Conservation (phyloP, 2,113 vertebrate genomes). For the Stegastes partitus region DNA sequence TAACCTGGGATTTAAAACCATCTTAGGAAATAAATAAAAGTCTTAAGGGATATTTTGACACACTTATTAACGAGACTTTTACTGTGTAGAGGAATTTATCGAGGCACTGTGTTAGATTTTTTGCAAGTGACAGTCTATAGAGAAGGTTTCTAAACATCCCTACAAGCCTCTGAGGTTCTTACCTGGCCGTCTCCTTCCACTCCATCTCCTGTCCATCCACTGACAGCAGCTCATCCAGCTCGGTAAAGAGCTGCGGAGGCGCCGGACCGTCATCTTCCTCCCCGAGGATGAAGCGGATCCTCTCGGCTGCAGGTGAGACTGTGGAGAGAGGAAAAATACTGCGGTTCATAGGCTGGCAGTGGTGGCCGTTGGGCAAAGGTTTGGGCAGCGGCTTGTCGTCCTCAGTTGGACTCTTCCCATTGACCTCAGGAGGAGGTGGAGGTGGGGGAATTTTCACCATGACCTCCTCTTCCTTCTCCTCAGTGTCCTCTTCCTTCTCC, state of each 20-base stretch:
- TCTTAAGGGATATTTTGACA: too few species aligned
- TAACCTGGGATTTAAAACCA: too few species aligned
- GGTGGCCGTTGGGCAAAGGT: constrained; percentile 67
- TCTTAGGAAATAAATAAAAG: too few species aligned
- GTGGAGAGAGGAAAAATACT: constrained; percentile 92
- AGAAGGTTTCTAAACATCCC: background rate
- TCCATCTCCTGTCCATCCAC: constrained; percentile 98
- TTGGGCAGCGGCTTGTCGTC: constrained; percentile 72
- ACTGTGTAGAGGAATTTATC: background rate
- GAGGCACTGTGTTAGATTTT: background rate
- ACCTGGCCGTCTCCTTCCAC: constrained; percentile 99
- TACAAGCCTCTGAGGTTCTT: constrained; percentile 55
- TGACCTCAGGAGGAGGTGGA: constrained; percentile 77
- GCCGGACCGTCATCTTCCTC: constrained; percentile 96
- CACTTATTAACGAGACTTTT: too few species aligned
- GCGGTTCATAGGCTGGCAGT: constrained; percentile 86
- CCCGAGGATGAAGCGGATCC: constrained; percentile 97
- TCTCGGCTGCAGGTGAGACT: constrained; percentile 97
- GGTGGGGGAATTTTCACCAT: constrained; percentile 74
- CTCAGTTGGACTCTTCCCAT: constrained; percentile 79
- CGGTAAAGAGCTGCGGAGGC: constrained; percentile 97
- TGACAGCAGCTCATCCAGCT: constrained; percentile 95
- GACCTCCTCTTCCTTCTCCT: constrained; percentile 60
- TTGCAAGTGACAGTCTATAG: rapidly evolving
- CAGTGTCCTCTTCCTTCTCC: constrained; percentile 57